Evolutionary conservation across 2,888 invertebrate species (phyloP).

Genomic region (Falcaria lacertinaria): DNA sequence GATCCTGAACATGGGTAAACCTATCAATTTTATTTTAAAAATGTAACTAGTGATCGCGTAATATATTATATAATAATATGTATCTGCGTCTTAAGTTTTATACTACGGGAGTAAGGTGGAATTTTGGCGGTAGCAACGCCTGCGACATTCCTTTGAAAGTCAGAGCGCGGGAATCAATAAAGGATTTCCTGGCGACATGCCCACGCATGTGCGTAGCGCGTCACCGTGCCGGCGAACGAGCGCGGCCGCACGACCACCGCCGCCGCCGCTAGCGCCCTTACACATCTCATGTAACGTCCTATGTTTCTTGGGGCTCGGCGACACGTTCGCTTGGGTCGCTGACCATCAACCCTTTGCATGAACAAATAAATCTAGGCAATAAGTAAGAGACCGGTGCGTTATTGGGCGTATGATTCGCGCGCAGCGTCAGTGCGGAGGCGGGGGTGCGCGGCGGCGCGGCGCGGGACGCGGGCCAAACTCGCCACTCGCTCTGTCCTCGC

Average conservation of each 20-base stretch:
- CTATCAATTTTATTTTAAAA: no score
- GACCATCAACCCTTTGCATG: slow-evolving; percentile 61
- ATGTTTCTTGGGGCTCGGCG: slow-evolving; percentile 13
- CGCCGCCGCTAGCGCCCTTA: slow-evolving; percentile 23
- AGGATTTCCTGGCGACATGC: slow-evolving; percentile 78
- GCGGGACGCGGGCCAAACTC: slow-evolving; percentile 31
- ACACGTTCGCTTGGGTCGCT: slow-evolving; percentile 38
- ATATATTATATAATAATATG: no score
- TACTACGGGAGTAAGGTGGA: slow-evolving; percentile 50
- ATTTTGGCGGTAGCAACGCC: slow-evolving; percentile 69
- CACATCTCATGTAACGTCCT: not conserved
- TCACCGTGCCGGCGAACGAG: not conserved
- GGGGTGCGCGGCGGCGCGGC: slow-evolving; percentile 31
- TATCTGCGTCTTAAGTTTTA: slow-evolving; percentile 13
- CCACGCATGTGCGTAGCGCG: slow-evolving; percentile 76
- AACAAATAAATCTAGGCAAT: slow-evolving; percentile 73
- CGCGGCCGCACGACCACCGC: slow-evolving; percentile 20
- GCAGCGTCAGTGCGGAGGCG: slow-evolving; percentile 75
- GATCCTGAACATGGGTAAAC: no score
- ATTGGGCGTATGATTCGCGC: slow-evolving; percentile 77
- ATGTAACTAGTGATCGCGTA: no score
- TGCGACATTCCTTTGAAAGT: slow-evolving; percentile 75
- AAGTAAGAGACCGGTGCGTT: slow-evolving; percentile 68
- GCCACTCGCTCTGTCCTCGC: slow-evolving; percentile 51
- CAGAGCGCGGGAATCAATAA: slow-evolving; percentile 79